Conservation (phyloP, 2,888 invertebrate genomes). For the Drosophila suboccidentalis region DNA sequence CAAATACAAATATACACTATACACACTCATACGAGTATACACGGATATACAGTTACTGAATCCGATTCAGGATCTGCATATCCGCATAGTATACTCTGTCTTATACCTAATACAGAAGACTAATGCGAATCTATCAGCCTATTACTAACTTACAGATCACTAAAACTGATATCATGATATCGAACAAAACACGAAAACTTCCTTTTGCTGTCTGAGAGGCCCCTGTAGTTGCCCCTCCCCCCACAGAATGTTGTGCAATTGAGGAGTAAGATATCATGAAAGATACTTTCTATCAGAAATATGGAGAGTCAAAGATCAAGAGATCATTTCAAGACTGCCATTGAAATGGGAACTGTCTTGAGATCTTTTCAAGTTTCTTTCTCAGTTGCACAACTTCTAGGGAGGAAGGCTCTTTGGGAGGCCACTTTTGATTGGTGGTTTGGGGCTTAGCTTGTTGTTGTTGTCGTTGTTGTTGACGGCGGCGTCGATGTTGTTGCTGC, state of each 20-base stretch:
- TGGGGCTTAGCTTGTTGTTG: slow-evolving; percentile 82
- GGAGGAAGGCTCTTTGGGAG: neutral
- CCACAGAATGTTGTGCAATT: slow-evolving; percentile 42
- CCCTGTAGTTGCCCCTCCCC: neutral
- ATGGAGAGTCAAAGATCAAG: neutral
- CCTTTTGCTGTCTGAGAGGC: slow-evolving; percentile 17
- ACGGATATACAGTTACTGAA: slow-evolving; percentile 11
- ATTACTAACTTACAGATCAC: slow-evolving; percentile 59
- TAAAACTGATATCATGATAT: slow-evolving; percentile 19
- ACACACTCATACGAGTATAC: slow-evolving; percentile 37
- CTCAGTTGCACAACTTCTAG: slow-evolving; percentile 43
- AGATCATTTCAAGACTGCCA: neutral
- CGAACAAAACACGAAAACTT: slow-evolving; percentile 5
- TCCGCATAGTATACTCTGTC: slow-evolving; percentile 29
- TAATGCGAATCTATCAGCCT: slow-evolving; percentile 73
- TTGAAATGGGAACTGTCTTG: neutral
- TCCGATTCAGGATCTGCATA: slow-evolving; percentile 6
- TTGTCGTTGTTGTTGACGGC: slow-evolving; percentile 41
- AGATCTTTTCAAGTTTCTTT: neutral
- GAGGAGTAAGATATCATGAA: neutral
- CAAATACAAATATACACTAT: slow-evolving; percentile 50
- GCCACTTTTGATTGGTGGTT: slow-evolving; percentile 72
- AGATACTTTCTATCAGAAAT: neutral
- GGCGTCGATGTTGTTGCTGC: slow-evolving; percentile 58
- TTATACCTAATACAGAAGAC: slow-evolving; percentile 68